Evolutionary conservation across 2,113 vertebrate species (phyloP), one percentile per base, ranked within the genome.

Genomic region (Tupaia chinensis): DNA sequence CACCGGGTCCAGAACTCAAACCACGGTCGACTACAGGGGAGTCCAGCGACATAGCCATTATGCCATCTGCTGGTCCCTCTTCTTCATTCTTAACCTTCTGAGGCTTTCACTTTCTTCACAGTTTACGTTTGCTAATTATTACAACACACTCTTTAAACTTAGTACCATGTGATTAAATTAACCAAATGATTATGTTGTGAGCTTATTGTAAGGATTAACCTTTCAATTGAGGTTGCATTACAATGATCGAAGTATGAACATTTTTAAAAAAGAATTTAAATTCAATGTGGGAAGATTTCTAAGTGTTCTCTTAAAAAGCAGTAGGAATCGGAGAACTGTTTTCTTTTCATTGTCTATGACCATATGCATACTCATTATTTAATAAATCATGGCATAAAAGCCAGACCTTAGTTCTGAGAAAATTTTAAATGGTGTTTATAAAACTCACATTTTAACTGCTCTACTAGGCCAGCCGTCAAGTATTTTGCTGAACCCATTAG

Each of bases 401-500:
- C 3, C 13, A 74, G 61, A 27, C 58, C 53, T 93, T 61, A 63
- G 89, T 85, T 88, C 73, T n/a, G 79, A 93, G 68, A 80, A 90
- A 65, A 94, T 63, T 20, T 74, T 85, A 81, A 58, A 66, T 23
- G 23, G 20, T 11, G 60, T 81, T 96, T 96, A 11, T 82, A 34
- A 96, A 92, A 90, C 25, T 60, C 8, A 14, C 9, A 72, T 91
- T 88, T 85, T 27, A 58, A 6, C 29, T 58, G 44, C 27, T 61
- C 79, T 61, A 14, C 20, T 61, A 25, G 84, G 25, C 27, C 61
- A 29, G 32, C 53, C 44, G 74, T 83, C 89, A 89, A 90, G 23
- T 12, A 85, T 20, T 22, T 73, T 61, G 25, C 32, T 29, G 87
- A 73, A 84, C 29, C 82, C 22, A 19, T 17, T 83, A 65, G 53